Evolutionary conservation across 2,113 vertebrate species (phyloP).

Genomic region (Caranx melampygus): DNA sequence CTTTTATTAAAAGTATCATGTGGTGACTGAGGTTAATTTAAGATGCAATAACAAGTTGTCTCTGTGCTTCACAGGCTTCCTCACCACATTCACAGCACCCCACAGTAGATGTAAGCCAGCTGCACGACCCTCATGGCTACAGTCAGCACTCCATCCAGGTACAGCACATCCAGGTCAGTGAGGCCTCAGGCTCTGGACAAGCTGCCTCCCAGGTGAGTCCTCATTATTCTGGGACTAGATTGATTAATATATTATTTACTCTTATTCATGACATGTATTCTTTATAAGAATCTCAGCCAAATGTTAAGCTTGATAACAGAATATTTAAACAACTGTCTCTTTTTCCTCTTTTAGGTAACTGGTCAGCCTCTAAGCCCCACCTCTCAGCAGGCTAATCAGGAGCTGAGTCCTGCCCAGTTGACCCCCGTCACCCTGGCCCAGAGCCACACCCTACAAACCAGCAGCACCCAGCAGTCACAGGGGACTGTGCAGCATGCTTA

Average conservation of each 20-base stretch:
- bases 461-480: conserved; percentile 79
- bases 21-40: background rate
- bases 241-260: background rate
- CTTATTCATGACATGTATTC: background rate
- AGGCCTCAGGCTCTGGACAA: conserved; percentile 83
- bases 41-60: background rate
- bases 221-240: background rate
- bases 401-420: conserved; percentile 90
- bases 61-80: conserved; percentile 83
- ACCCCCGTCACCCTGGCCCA: conserved; percentile 84
- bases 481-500: conserved; percentile 93
- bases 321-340: background rate
- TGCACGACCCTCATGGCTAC: conserved; percentile 94
- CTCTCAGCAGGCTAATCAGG: conserved; percentile 89
- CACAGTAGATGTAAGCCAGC: conserved; percentile 94
- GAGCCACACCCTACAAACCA: conserved; percentile 85
- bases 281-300: background rate
- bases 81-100: conserved; percentile 95
- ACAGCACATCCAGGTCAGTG: conserved; percentile 95
- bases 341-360: conserved; percentile 79
- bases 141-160: conserved; percentile 98
- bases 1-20: background rate
- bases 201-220: conserved; percentile 85
- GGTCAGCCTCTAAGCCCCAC: conserved; percentile 92
- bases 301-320: background rate